A percentile compares a stretch with the other conserved stretches of the same genome.
These are phyloP conservation scores for Furnarius figulus DNA, from an alignment of 2,113 vertebrate genomes.

Conservation along the genomic window DNA sequence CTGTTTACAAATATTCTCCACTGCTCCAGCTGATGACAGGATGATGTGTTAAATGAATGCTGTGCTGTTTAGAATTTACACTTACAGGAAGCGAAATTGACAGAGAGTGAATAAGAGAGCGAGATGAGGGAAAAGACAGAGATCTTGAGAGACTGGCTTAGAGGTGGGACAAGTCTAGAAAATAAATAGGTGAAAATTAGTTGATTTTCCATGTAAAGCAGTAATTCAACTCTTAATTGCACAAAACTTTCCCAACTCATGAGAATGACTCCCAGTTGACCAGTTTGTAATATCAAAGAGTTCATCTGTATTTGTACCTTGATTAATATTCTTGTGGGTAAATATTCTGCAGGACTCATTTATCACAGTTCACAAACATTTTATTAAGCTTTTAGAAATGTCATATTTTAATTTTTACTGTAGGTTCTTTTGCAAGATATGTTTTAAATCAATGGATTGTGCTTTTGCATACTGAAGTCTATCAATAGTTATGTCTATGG, in stretches of 20 bases:
- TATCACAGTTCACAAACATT: not conserved
- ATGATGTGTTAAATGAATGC: not conserved
- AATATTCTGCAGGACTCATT: not conserved
- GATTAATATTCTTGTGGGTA: not conserved
- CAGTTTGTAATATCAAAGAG: not conserved
- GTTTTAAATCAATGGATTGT: not conserved
- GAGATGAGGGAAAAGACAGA: not conserved
- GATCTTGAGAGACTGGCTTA: not conserved
- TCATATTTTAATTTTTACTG: not conserved
- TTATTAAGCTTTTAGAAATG: not conserved
- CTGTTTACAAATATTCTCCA: not conserved
- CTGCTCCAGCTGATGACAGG: not conserved
- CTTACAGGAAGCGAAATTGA: not conserved
- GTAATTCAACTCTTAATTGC: not conserved
- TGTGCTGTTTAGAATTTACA: not conserved
- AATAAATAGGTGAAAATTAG: not conserved
- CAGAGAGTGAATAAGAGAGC: not conserved
- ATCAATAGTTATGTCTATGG: not conserved
- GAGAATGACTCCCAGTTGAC: accelerated
- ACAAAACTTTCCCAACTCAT: not conserved
- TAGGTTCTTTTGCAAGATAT: not conserved
- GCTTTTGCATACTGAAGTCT: not conserved
- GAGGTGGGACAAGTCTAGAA: not conserved
- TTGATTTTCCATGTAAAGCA: not conserved
- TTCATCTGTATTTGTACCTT: not conserved